Conservation (phyloP, 2,113 vertebrate genomes). For the Hemichromis elongatus region DNA sequence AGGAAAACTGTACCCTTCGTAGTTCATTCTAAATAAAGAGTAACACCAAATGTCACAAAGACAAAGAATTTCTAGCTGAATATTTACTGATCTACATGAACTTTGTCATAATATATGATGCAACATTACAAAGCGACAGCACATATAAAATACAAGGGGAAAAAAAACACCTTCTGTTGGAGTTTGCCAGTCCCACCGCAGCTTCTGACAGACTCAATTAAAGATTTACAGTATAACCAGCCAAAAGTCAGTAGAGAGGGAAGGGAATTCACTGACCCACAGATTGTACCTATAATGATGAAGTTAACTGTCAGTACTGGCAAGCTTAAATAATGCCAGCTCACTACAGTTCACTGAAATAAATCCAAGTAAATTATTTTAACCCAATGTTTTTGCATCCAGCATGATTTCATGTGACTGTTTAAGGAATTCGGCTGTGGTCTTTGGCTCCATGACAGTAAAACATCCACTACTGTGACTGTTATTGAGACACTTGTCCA, state of each 20-base stretch:
- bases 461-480: not conserved
- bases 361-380: no score
- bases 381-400: no score
- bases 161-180: not conserved
- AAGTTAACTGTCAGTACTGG: rapidly evolving
- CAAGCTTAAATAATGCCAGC: not conserved
- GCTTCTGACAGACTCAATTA: not conserved
- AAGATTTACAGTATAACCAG: not conserved
- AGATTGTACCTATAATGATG: not conserved
- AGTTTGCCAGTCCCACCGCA: not conserved
- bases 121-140: not conserved
- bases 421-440: not conserved
- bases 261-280: not conserved
- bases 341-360: no score
- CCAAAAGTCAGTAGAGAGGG: not conserved
- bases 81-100: rapidly evolving
- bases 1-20: no score
- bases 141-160: rapidly evolving
- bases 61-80: not conserved
- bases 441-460: not conserved
- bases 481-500: not conserved
- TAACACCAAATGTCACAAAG: no score
- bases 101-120: not conserved
- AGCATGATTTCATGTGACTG: not conserved
- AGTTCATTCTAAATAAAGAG: no score